Evolutionary conservation across 2,797 vertebrate genomes (phyloP).

Genomic region (Enteromius anoplus): DNA sequence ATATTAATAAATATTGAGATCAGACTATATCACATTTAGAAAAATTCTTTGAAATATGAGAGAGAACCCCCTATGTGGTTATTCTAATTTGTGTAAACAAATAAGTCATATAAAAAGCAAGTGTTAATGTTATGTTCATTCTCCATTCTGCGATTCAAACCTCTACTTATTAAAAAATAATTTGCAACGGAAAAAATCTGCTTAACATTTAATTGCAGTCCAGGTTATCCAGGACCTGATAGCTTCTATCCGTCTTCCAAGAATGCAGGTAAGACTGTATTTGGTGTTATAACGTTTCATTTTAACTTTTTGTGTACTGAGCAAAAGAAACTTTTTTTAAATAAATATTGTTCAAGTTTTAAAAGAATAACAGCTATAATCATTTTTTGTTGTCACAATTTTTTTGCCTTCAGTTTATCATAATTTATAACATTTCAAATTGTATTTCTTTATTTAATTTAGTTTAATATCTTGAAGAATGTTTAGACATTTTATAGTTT

Average conservation of each 20-base stretch:
- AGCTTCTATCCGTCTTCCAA: not conserved
- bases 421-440: not conserved
- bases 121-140: not conserved
- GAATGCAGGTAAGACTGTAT: slow-evolving; percentile 7
- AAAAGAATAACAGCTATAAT: not conserved
- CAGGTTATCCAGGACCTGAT: not conserved
- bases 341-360: not conserved
- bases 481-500: not conserved
- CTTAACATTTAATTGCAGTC: not conserved
- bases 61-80: not conserved
- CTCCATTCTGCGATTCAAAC: not conserved
- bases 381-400: not conserved
- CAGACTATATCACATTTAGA: not conserved
- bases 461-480: not conserved
- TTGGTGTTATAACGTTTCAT: not conserved
- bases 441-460: not conserved
- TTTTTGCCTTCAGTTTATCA: not conserved
- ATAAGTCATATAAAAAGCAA: slow-evolving; percentile 27
- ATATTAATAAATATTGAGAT: not conserved
- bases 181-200: not conserved
- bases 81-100: slow-evolving; percentile 28
- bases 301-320: not conserved
- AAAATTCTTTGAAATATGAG: not conserved
- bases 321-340: not conserved
- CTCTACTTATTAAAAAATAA: not conserved